A percentile compares a stretch with the other conserved stretches of the same genome.
phyloP scores from a whole-genome alignment of 2,797 vertebrate species.

The Lycodopsis pacificus region DNA sequence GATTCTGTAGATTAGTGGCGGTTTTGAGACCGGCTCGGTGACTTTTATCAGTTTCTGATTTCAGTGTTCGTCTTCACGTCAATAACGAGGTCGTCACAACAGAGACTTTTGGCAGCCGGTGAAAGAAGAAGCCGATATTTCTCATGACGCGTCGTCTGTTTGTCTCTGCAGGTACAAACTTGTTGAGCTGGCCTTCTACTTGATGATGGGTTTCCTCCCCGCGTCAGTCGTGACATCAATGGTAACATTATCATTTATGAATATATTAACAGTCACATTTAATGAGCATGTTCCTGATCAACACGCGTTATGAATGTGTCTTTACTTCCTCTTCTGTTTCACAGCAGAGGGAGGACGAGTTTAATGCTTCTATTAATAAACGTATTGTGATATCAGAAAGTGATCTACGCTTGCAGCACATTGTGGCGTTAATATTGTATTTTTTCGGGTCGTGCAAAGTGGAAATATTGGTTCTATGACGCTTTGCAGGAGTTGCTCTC shows the following conservation, averaged over 20 bases:
- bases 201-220: conserved; percentile 97
- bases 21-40: too few relatives aligned
- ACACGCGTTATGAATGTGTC: neutral
- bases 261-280: neutral
- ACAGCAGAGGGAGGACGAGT: neutral
- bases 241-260: conserved; percentile 80
- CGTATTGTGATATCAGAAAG: neutral
- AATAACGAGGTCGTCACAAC: neutral
- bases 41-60: too few relatives aligned
- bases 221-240: conserved; percentile 95
- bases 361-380: neutral
- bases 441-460: neutral
- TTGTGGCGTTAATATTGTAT: neutral
- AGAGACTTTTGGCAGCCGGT: neutral
- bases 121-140: too few relatives aligned
- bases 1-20: too few relatives aligned
- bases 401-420: neutral
- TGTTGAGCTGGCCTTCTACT: conserved; percentile 96
- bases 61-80: too few relatives aligned
- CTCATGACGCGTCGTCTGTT: neutral
- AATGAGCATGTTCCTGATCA: neutral
- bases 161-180: conserved; percentile 91
- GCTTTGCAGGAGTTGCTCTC: neutral
- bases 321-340: neutral
- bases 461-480: neutral